These are phyloP conservation scores for Monomorium pharaonis DNA, from an alignment of 1,140 invertebrate species.

Conservation along the genomic window DNA sequence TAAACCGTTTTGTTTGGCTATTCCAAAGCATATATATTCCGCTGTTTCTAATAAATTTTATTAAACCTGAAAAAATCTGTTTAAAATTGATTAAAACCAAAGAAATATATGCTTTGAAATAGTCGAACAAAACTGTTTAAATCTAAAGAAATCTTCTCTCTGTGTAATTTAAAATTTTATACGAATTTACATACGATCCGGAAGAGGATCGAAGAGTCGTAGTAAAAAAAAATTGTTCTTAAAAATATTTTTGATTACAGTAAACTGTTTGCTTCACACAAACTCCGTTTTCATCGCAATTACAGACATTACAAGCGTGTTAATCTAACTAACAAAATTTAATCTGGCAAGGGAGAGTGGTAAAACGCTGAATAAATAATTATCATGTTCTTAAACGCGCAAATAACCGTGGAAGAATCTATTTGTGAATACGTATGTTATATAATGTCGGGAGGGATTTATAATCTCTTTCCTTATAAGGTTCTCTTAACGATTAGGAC, in stretches of 20 bases:
- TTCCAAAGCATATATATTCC: too few relatives aligned
- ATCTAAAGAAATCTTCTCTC: too few relatives aligned
- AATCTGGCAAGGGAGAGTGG: background rate
- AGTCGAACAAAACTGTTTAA: too few relatives aligned
- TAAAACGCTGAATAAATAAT: background rate
- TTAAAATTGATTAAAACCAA: too few relatives aligned
- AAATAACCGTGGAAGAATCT: background rate
- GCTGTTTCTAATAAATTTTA: too few relatives aligned
- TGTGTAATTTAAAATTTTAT: too few relatives aligned
- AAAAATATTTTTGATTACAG: background rate
- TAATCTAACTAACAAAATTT: background rate
- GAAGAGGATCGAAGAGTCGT: background rate
- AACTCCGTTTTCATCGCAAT: background rate
- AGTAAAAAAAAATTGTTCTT: background rate
- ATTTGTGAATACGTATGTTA: constrained; percentile 10
- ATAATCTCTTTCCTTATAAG: constrained; percentile 34
- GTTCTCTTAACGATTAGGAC: constrained; percentile 3
- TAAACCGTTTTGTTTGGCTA: too few relatives aligned
- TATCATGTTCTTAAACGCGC: background rate
- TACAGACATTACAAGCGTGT: background rate
- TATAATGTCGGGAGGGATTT: constrained; percentile 22
- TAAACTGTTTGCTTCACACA: background rate
- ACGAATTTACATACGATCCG: too few relatives aligned
- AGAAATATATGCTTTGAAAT: too few relatives aligned
- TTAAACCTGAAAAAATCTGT: too few relatives aligned